A percentile compares a stretch with the other conserved stretches of the same genome.
phyloP scores from a whole-genome alignment of 35 echinoderm and acorn worm species.

The Patiria miniata region DNA sequence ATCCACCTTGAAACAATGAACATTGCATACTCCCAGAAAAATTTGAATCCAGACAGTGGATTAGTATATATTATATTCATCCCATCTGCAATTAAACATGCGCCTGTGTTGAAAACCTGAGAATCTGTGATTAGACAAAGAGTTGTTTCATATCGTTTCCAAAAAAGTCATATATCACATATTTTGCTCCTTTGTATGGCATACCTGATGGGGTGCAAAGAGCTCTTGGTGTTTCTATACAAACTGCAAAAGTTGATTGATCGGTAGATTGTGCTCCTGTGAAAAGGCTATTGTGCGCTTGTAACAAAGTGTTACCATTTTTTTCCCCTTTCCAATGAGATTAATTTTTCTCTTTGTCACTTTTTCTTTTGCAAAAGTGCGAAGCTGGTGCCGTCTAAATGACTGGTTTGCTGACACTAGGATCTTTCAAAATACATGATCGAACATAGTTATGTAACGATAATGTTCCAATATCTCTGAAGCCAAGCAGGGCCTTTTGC shows the following conservation, averaged over 20 bases:
- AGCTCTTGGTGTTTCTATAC: constrained; percentile 74
- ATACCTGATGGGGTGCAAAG: constrained; percentile 61
- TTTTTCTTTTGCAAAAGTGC: constrained; percentile 61
- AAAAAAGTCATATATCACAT: constrained; percentile 77
- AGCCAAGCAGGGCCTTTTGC: constrained; percentile 48
- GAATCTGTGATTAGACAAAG: background rate
- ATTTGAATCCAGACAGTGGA: constrained; percentile 39
- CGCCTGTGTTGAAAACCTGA: constrained; percentile 20
- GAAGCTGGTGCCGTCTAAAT: constrained; percentile 46
- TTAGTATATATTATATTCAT: constrained; percentile 79
- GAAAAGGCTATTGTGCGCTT: constrained; percentile 62
- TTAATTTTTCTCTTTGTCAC: constrained; percentile 47
- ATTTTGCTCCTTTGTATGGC: constrained; percentile 68
- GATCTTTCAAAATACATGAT: constrained; percentile 41
- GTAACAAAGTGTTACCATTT: constrained; percentile 61
- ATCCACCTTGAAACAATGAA: constrained; percentile 61
- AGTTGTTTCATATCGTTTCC: constrained; percentile 49
- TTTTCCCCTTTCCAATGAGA: constrained; percentile 57
- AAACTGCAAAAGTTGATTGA: constrained; percentile 58
- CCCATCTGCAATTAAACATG: constrained; percentile 41
- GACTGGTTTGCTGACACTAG: constrained; percentile 22
- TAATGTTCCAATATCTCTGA: constrained; percentile 37
- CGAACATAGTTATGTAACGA: constrained; percentile 44
- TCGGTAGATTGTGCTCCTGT: constrained; percentile 39
- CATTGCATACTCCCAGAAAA: constrained; percentile 65